These are phyloP conservation scores for Caenorhabditis auriculariae DNA, from an alignment of 2,888 invertebrate genomes.

Conservation along the genomic window DNA sequence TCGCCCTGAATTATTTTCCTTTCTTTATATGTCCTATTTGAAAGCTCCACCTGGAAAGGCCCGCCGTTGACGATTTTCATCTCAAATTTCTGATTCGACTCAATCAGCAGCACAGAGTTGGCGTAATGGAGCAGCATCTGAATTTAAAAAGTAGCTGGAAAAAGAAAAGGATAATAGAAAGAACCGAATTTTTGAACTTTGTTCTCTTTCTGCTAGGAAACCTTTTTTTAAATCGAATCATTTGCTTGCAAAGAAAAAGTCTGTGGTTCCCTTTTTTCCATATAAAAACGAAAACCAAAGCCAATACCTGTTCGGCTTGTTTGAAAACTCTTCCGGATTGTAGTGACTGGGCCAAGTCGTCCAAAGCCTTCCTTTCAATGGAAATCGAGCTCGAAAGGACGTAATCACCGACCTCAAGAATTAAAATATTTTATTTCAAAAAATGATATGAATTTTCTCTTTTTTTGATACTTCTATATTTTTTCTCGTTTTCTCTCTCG, in stretches of 20 bases:
- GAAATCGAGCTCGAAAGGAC: constrained; percentile 93
- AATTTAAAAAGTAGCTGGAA: too few species aligned
- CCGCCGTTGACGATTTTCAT: constrained; percentile 57
- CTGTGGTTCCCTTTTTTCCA: background rate
- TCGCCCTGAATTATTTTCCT: constrained; percentile 45
- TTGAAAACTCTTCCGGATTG: constrained; percentile 91
- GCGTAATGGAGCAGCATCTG: constrained; percentile 60
- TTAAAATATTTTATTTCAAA: constrained; percentile 69
- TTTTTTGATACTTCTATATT: background rate
- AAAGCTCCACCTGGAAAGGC: constrained; percentile 52
- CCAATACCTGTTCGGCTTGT: constrained; percentile 77
- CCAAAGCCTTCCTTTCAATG: constrained; percentile 85
- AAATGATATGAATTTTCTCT: too few species aligned
- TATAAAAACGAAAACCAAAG: background rate
- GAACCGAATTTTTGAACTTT: too few species aligned
- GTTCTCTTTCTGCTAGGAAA: background rate
- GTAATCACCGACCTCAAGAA: constrained; percentile 88
- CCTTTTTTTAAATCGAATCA: background rate
- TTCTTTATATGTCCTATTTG: background rate
- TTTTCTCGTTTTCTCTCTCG: background rate
- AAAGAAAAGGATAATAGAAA: too few species aligned
- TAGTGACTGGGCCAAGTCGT: constrained; percentile 91
- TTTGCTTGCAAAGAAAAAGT: background rate
- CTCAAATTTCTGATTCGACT: constrained; percentile 56
- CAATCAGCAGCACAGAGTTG: constrained; percentile 54